These are phyloP conservation scores for Labeo rohita DNA, from an alignment of 2,113 vertebrate species.

Conservation along the genomic window DNA sequence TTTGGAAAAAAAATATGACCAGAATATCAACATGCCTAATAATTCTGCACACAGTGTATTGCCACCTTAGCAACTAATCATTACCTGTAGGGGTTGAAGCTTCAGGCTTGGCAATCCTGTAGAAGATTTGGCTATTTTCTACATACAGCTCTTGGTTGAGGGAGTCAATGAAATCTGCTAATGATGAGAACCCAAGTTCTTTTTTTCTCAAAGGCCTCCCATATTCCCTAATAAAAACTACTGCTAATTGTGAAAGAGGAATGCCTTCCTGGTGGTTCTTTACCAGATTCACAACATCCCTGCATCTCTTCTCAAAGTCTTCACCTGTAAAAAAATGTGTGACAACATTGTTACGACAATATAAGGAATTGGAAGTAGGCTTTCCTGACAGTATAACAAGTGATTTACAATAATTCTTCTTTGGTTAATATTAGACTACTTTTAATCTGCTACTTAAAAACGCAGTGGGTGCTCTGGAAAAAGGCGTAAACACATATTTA, in stretches of 20 bases:
- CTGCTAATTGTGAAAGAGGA: not conserved
- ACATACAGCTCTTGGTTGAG: not conserved
- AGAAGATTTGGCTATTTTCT: not conserved
- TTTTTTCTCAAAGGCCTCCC: constrained; percentile 1
- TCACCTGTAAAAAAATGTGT: not conserved
- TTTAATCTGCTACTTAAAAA: too few species aligned
- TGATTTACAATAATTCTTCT: too few species aligned
- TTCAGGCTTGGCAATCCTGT: not conserved
- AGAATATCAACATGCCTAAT: too few species aligned
- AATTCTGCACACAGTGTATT: too few species aligned
- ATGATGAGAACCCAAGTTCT: constrained; percentile 17
- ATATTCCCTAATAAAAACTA: not conserved
- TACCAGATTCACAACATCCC: constrained; percentile 23
- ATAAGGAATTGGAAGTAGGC: not conserved
- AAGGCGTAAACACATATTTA: too few species aligned
- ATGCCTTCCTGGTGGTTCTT: constrained; percentile 4
- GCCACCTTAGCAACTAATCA: too few species aligned
- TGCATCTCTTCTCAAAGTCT: not conserved
- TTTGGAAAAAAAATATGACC: too few species aligned
- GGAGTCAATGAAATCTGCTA: constrained; percentile 13
- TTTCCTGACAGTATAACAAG: too few species aligned
- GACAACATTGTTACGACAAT: not conserved
- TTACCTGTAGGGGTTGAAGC: too few species aligned
- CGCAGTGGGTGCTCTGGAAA: too few species aligned
- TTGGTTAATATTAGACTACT: too few species aligned